Percentiles rank a stretch among this genome's conserved stretches.
Evolutionary conservation across 2,113 vertebrate species (phyloP).

Genomic region (Melanotaenia duboulayi): DNA sequence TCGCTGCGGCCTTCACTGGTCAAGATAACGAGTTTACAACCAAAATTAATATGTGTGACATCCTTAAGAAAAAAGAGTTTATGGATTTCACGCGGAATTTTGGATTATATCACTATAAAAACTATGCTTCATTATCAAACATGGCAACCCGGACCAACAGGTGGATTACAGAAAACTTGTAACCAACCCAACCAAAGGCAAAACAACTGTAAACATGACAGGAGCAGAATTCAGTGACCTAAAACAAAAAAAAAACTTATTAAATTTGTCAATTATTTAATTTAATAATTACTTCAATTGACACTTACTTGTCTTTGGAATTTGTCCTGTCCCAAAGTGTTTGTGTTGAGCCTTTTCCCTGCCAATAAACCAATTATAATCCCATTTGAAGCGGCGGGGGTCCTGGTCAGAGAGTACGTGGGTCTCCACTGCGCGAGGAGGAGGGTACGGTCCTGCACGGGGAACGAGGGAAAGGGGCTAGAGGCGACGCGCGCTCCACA

Average conservation of each 20-base stretch:
- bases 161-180: constrained; percentile 47
- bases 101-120: not conserved
- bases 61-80: not conserved
- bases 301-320: constrained; percentile 62
- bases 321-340: constrained; percentile 41
- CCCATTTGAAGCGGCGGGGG: constrained; percentile 65
- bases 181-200: constrained; percentile 6
- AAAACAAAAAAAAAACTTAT: constrained; percentile 5
- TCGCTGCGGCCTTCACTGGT: not conserved
- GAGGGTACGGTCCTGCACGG: constrained; percentile 50
- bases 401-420: constrained; percentile 57
- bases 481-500: constrained; percentile 63
- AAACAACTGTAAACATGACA: not conserved
- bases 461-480: constrained; percentile 61
- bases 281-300: constrained; percentile 12
- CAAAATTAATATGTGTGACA: no score
- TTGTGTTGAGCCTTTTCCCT: constrained; percentile 45
- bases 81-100: not conserved
- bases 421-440: constrained; percentile 43
- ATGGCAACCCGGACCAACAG: constrained; percentile 42
- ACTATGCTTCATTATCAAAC: not conserved
- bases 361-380: constrained; percentile 70
- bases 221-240: not conserved
- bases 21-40: constrained; percentile 14
- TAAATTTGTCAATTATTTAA: constrained; percentile 34